Evolutionary conservation across 1,140 invertebrate species (phyloP), one percentile per base, ranked within the genome.

Genomic region (Coelopa frigida): DNA sequence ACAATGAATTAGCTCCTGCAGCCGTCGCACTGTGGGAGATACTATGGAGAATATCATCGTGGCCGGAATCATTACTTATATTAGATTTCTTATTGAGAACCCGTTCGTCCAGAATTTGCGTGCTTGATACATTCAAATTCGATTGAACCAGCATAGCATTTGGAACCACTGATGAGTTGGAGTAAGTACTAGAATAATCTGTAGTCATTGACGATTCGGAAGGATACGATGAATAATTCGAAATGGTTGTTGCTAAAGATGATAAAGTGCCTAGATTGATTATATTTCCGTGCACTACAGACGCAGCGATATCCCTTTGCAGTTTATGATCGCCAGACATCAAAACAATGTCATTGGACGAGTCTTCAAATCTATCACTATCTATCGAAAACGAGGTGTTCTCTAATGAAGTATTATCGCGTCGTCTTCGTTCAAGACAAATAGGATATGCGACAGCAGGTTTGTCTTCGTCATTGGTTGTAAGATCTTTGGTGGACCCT

Each of bases 31-130:
- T 62, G 49, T 62, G 61, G 2, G 61, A 65, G 12, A 56, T 57
- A 36, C 61, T 64, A 44, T 64, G 61, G 15, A 61, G 65, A 18
- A 65, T 47, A 10, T 56, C 62, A 42, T 66, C 62, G 27, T 66
- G 62, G 3, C 62, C 62, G 2, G 62, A 66, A 27, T 66, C 62
- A 35, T 54, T 60, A 41, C 62, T 65, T 23, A 53, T 44, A 21
- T 41, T 46, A 4, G 50, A 53, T 29, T 36, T 48, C 3, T 57
- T 56, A 12, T 33, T 44, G 10, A 7, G 20, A 14, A 53, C 54
- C 5, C 57, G 50, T 32, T 56, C 51, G 32, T 56, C 54, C 46
- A 58, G 53, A 17, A 56, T 58, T 0, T 39, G 51, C 4, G 50
- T 54, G 12, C 56, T 49, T 18, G 56, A 54, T 11, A 61, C 58